Evolutionary conservation across 2,888 invertebrate genomes (phyloP).

Genomic region (Epistrophella euchroma): DNA sequence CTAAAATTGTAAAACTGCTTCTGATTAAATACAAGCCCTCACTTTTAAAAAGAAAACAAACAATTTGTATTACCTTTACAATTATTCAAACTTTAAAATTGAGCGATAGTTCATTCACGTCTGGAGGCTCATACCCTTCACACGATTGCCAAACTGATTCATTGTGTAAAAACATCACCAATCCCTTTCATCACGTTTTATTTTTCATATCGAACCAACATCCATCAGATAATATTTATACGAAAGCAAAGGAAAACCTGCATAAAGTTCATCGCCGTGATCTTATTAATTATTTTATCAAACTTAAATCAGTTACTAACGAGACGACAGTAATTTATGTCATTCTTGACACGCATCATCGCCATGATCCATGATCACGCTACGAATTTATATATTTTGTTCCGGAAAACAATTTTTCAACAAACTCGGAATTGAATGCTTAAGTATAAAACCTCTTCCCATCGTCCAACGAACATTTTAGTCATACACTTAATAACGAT

Average conservation of each 20-base stretch:
- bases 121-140: slow-evolving; percentile 5
- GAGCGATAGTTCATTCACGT: slow-evolving; percentile 1
- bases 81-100: not conserved
- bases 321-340: slow-evolving; percentile 27
- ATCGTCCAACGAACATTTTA: not conserved
- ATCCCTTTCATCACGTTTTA: not conserved
- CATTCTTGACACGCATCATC: slow-evolving; percentile 42
- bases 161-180: slow-evolving; percentile 1
- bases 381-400: slow-evolving; percentile 28
- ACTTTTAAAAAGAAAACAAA: too few relatives aligned
- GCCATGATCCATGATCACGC: slow-evolving; percentile 46
- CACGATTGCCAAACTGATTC: not conserved
- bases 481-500: slow-evolving; percentile 20
- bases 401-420: slow-evolving; percentile 58
- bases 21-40: too few relatives aligned
- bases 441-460: slow-evolving; percentile 32
- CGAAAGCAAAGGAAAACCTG: not conserved
- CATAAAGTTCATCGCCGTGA: slow-evolving; percentile 29
- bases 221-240: not conserved
- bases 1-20: too few relatives aligned
- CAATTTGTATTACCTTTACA: not conserved
- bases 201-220: not conserved
- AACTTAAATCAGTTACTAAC: slow-evolving; percentile 3
- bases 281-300: slow-evolving; percentile 14
- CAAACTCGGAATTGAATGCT: slow-evolving; percentile 42